Conservation (phyloP, 2,888 invertebrate genomes). For the Thumatha senex region DNA sequence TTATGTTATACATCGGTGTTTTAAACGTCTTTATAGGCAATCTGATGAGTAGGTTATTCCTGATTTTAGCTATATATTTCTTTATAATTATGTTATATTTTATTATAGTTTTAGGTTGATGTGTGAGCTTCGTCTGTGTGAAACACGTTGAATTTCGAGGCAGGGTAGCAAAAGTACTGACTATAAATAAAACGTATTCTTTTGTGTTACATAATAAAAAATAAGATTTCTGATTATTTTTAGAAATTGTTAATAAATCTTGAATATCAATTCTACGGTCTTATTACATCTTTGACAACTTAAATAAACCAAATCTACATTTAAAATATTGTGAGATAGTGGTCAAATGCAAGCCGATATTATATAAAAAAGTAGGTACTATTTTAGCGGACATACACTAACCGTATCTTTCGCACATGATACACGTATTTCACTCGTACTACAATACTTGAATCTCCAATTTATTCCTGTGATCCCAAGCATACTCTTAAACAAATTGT, state of each 20-base stretch:
- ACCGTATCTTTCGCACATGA: no score
- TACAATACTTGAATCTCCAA: no score
- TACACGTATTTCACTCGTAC: no score
- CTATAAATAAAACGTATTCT: conserved; percentile 14
- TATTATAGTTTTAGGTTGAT: conserved; percentile 17
- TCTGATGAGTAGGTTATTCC: conserved; percentile 14
- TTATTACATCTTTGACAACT: background rate
- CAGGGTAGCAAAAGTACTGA: conserved; percentile 34
- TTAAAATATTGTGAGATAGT: no score
- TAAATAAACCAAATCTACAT: no score
- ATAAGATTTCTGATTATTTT: conserved; percentile 7
- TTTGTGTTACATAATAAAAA: conserved; percentile 7
- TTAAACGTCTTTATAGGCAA: conserved; percentile 2
- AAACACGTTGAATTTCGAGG: conserved; percentile 19
- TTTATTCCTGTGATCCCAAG: no score
- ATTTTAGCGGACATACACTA: no score
- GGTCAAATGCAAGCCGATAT: no score
- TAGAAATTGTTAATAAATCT: conserved; percentile 5
- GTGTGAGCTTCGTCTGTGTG: conserved; percentile 19
- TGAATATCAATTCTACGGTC: conserved; percentile 10
- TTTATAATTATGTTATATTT: background rate
- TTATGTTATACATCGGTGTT: background rate
- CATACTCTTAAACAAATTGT: no score
- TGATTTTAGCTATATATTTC: conserved; percentile 17
- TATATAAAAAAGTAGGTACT: no score